These are phyloP conservation scores for Apodemia mormo DNA, from an alignment of 2,888 invertebrate species.

Conservation along the genomic window DNA sequence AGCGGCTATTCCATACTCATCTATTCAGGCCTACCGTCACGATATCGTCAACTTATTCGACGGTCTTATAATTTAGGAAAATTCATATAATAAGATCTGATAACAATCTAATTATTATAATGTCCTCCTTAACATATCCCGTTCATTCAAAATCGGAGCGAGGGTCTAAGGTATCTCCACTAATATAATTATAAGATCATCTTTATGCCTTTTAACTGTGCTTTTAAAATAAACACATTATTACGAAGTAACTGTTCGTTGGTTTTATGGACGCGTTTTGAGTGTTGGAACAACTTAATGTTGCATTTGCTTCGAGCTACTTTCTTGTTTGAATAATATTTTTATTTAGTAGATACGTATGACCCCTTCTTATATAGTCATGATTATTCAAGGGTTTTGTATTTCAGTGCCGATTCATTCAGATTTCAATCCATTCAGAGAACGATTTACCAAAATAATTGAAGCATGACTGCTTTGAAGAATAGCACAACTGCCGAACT, in stretches of 20 bases:
- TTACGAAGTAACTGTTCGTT: conserved; percentile 34
- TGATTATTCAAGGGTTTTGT: too few species aligned
- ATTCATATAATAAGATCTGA: conserved; percentile 80
- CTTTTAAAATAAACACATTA: conserved; percentile 77
- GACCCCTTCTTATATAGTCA: not conserved
- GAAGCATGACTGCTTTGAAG: too few species aligned
- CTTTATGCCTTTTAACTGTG: conserved; percentile 67
- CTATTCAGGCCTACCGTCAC: conserved; percentile 72
- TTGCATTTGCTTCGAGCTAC: conserved; percentile 15
- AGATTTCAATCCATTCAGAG: too few species aligned
- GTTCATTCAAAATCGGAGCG: conserved; percentile 71
- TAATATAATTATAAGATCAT: conserved; percentile 75
- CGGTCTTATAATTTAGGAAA: conserved; percentile 76
- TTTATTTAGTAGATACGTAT: not conserved
- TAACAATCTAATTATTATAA: conserved; percentile 81
- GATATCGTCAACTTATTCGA: conserved; percentile 57
- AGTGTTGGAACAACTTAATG: conserved; percentile 43
- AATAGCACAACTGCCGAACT: too few species aligned
- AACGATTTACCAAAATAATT: too few species aligned
- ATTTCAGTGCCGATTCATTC: too few species aligned
- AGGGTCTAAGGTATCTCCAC: conserved; percentile 57
- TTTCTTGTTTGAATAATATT: not conserved
- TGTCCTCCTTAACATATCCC: conserved; percentile 80
- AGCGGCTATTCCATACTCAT: conserved; percentile 59
- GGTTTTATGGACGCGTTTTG: conserved; percentile 27